These are phyloP conservation scores for Sisyra terminalis DNA, from an alignment of 2,888 invertebrate genomes.

Conservation along the genomic window DNA sequence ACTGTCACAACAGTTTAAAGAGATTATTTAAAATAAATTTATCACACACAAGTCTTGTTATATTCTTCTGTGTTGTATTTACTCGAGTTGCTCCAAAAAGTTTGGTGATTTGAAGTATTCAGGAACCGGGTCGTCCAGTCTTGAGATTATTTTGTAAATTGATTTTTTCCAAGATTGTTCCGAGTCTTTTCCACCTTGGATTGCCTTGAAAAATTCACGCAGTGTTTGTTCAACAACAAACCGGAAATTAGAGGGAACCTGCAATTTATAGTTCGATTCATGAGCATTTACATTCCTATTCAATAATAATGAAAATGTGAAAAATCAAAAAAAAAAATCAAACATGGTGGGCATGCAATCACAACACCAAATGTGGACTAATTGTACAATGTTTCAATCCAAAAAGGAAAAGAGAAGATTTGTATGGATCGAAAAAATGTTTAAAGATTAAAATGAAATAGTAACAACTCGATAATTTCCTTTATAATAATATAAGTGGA, in stretches of 20 bases:
- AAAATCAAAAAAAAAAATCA: slow-evolving; percentile 4
- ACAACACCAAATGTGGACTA: slow-evolving; percentile 1
- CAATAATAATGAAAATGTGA: slow-evolving; percentile 5
- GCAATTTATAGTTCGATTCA: slow-evolving; percentile 16
- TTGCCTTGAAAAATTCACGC: slow-evolving; percentile 97
- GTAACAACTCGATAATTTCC: too few relatives aligned
- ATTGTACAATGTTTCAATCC: not conserved
- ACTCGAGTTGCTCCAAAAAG: slow-evolving; percentile 97
- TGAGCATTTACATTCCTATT: slow-evolving; percentile 3
- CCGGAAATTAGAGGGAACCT: slow-evolving; percentile 97
- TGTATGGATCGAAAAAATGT: not conserved
- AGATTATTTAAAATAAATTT: not conserved
- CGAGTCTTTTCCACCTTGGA: slow-evolving; percentile 88
- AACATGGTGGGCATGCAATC: slow-evolving; percentile 3
- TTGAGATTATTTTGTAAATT: slow-evolving; percentile 99
- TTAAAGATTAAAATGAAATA: not conserved
- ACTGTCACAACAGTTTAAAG: not conserved
- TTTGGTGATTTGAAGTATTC: slow-evolving; percentile 99
- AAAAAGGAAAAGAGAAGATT: not conserved
- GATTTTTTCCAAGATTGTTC: slow-evolving; percentile 99
- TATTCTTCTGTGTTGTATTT: slow-evolving; percentile 22
- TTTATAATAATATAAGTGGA: too few relatives aligned
- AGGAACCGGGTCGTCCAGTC: slow-evolving; percentile 96
- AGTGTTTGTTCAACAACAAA: slow-evolving; percentile 95
- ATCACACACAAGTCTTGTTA: slow-evolving; percentile 4